Conservation (phyloP, 2,888 invertebrate genomes). For the Fragum whitleyi region DNA sequence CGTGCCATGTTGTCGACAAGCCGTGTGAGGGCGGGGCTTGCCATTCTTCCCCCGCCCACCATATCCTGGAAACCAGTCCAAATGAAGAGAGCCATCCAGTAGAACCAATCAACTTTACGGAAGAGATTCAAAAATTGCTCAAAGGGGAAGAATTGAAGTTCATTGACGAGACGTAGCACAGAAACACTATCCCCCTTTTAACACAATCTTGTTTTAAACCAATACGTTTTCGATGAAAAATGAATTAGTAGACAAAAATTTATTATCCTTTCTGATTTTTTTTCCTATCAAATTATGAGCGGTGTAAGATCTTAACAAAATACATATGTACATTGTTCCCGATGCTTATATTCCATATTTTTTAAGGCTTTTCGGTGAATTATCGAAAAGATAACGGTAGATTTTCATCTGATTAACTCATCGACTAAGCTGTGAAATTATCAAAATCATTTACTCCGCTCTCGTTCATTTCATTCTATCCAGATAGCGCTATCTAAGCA, state of each 20-base stretch:
- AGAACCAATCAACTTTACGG: slow-evolving; percentile 61
- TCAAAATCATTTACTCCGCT: too few species aligned
- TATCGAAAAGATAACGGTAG: too few species aligned
- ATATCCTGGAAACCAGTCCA: background rate
- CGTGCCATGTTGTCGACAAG: slow-evolving; percentile 11
- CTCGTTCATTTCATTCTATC: too few species aligned
- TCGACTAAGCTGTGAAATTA: too few species aligned
- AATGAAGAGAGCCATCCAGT: slow-evolving; percentile 14
- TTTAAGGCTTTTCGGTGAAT: too few species aligned
- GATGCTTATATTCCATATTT: too few species aligned
- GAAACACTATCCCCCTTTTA: background rate
- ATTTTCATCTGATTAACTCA: too few species aligned
- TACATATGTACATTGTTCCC: too few species aligned
- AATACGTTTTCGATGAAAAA: too few species aligned
- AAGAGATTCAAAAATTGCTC: slow-evolving; percentile 61
- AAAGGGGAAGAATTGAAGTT: slow-evolving; percentile 58
- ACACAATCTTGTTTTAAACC: background rate
- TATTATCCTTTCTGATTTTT: background rate
- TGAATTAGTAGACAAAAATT: background rate
- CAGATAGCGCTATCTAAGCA: too few species aligned
- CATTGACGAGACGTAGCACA: slow-evolving; percentile 55
- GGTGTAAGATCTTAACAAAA: too few species aligned
- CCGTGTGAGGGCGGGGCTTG: slow-evolving; percentile 26
- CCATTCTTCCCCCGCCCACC: slow-evolving; percentile 5
- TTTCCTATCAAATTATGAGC: background rate